Conservation (phyloP, 1,140 invertebrate genomes). For the Macrostomum lignano region DNA sequence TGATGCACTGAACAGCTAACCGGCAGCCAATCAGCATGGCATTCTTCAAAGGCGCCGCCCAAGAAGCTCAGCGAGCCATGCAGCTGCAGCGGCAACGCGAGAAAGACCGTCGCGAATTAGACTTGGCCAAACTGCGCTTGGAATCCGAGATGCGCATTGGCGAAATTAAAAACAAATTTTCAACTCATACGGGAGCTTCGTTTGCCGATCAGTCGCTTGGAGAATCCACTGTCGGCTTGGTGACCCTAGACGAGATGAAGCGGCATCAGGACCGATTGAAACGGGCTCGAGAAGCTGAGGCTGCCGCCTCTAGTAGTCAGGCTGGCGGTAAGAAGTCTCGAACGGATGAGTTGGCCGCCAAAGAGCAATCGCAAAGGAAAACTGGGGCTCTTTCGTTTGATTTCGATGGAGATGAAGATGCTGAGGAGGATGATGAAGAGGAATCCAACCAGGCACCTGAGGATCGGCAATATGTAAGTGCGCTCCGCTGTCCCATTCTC, state of each 20-base stretch:
- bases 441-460: no score
- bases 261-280: slow-evolving; percentile 3
- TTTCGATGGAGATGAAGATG: background rate
- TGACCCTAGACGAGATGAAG: slow-evolving; percentile 6
- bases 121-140: slow-evolving; percentile 3
- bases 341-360: no score
- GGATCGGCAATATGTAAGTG: no score
- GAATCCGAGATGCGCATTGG: background rate
- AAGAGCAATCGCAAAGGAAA: no score
- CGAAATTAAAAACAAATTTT: slow-evolving; percentile 4
- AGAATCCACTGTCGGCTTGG: slow-evolving; percentile 5
- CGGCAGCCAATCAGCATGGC: slow-evolving; percentile 2
- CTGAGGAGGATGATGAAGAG: background rate
- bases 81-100: background rate
- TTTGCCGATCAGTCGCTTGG: no score
- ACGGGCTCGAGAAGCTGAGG: no score
- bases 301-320: no score
- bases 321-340: no score
- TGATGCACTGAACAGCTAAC: no score
- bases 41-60: background rate
- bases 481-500: no score
- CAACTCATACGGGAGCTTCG: background rate
- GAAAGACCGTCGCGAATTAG: slow-evolving; percentile 4
- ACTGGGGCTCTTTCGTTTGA: slow-evolving; percentile 2
- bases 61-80: background rate